Base-by-base conservation (phyloP, 2,113 vertebrate genomes). In the Zosterops lateralis region DNA sequence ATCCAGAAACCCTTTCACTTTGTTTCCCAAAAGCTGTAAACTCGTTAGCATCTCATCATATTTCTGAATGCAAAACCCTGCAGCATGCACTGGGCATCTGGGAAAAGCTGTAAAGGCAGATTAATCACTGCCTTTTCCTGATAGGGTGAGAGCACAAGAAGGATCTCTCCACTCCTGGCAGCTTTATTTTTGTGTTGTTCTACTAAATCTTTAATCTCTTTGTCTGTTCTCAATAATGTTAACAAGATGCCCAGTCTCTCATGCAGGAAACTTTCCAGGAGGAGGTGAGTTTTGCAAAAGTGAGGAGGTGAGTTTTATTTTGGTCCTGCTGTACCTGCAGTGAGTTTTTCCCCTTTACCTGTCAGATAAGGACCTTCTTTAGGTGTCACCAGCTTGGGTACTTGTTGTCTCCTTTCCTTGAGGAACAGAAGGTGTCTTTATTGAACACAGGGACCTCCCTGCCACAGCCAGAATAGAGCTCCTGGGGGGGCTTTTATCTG, bases 11-110 rank as follows among this genome's bases (percentile, higher is more conserved):
- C 34, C 71, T 77, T 79, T 50, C 57, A 47, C 53, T 83, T 84
- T 67, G 51, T 81, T 96, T 88, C 79, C 88, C 83, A n/a, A 91
- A 85, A 90, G 80, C 93, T 19, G 6, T 77, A 85, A 95, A 85
- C 86, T 91, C 82, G 67, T 93, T 87, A 95, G 32, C 74, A 90
- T 87, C 68, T 53, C 81, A 75, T 77, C 85, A 89, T 25, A 54
- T 48, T 84, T 42, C 40, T 87, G 64, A 81, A 86, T 31, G 53
- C 42, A 83, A 82, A 88, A 44, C 56, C 66, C 77, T 16, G 1
- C 78, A 92, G 65, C 64, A 25, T 8, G 53, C 68, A 54, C 66
- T 42, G 77, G 91, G 61, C 82, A 89, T 44, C 61, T 92, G 82
- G 84, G 94, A 65, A 61, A 91, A 93, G 62, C 36, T 78, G 57